These are phyloP conservation scores for Ciconia nigra DNA, from an alignment of 2,797 vertebrate species.

Conservation along the genomic window DNA sequence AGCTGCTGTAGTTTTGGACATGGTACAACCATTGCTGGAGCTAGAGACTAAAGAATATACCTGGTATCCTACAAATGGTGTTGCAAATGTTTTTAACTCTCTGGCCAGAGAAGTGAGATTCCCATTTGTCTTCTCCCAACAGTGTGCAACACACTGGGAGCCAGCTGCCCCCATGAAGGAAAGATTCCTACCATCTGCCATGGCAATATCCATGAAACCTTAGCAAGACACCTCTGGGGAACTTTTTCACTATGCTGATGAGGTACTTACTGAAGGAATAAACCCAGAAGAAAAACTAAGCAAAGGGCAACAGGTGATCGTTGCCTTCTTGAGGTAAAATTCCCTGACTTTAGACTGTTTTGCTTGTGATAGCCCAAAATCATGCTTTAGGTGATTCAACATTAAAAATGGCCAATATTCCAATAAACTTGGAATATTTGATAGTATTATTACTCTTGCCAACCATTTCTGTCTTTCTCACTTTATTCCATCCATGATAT, in stretches of 20 bases:
- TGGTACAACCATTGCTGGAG: background rate
- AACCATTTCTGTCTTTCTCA: background rate
- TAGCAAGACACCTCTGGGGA: background rate
- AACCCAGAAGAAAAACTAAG: background rate
- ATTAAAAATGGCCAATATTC: background rate
- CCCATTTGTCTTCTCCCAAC: background rate
- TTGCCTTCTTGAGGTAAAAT: background rate
- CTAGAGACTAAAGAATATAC: background rate
- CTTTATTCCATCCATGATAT: background rate
- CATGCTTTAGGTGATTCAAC: background rate
- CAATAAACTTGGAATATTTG: background rate
- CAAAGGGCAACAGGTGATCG: background rate
- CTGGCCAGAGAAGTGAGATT: background rate
- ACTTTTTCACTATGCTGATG: background rate
- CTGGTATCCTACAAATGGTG: background rate
- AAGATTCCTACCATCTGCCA: background rate
- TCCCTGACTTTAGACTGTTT: background rate
- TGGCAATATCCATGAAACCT: background rate
- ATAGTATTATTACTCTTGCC: background rate
- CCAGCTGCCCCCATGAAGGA: background rate
- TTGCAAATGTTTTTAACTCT: background rate
- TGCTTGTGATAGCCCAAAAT: background rate
- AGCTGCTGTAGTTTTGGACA: background rate
- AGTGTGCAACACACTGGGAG: background rate
- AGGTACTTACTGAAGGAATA: background rate